Base-by-base conservation (phyloP, 1,140 invertebrate species). In the Apocrypta bakeri region DNA sequence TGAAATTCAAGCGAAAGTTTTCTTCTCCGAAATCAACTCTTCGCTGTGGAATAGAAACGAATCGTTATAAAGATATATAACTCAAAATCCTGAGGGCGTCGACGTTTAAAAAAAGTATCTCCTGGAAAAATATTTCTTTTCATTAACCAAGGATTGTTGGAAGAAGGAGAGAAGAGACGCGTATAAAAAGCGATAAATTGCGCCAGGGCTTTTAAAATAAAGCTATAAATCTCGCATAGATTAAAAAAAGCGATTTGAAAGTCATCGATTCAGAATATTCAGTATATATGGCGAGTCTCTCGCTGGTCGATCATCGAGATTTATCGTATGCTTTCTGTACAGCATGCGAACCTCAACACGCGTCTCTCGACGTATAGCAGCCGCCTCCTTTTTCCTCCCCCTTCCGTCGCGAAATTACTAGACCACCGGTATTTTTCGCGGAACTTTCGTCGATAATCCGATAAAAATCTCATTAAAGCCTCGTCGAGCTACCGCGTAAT, bases 391-490 rank as follows among this genome's bases (percentile, higher is more conserved):
- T 85, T 85, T 71, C 73, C 72, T 74, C 42, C 73, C 14, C 73
- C 72, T 74, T 56, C 73, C 14, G 21, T 71, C 64, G 14, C 42
- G 21, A 63, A 85, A 87, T 82, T 83, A 81, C 77, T 81, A 56
- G 48, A 17, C 42, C 9, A 1, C 42, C 42, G 27, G 77, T 63
- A 63, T 80, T 77, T 48, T 86, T 83, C 66, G 68, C n/a, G 64
- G n/a, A 88, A 88, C 84, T 87, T 88, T 85, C 76, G 31, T 73
- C 85, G 85, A 87, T 89, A 88, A 89, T 87, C 84, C 85, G 84
- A 89, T 89, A 87, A 88, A 88, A 88, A 88, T 87, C 86, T 88
- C 88, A 87, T 89, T 89, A 87, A 79, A 63, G 82, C 78, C 78
- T 85, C 85, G 48, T n/a, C 48, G 48, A 4, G 17, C 48, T 6